Evolutionary conservation across 2,797 vertebrate genomes (phyloP).

Genomic region (Linurgus olivaceus): DNA sequence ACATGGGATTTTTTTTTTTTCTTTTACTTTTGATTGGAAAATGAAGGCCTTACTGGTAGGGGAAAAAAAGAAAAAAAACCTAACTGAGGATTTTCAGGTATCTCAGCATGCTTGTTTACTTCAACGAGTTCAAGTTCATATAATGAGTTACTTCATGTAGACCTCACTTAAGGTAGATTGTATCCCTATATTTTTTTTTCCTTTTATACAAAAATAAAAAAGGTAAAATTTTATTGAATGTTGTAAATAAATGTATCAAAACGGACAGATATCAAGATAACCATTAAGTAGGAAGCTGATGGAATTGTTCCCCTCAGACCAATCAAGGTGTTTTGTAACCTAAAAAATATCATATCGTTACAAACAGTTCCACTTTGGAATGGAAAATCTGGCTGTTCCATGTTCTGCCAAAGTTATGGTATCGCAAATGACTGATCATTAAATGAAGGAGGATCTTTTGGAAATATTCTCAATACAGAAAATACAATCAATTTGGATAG

Average conservation of each 20-base stretch:
- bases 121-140: background rate
- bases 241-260: background rate
- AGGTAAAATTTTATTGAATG: background rate
- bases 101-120: background rate
- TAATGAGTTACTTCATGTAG: background rate
- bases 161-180: background rate
- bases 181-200: background rate
- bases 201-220: background rate
- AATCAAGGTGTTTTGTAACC: background rate
- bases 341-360: background rate
- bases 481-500: background rate
- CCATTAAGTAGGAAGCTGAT: background rate
- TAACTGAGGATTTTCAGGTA: background rate
- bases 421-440: background rate
- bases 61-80: background rate
- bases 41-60: background rate
- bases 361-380: background rate
- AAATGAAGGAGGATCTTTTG: background rate
- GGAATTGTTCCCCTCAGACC: background rate
- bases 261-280: background rate
- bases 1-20: background rate
- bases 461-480: background rate
- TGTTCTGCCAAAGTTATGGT: background rate
- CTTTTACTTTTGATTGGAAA: background rate
- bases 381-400: background rate